Conservation (phyloP, 1,140 invertebrate species). For the Scaptomyza hsui region DNA sequence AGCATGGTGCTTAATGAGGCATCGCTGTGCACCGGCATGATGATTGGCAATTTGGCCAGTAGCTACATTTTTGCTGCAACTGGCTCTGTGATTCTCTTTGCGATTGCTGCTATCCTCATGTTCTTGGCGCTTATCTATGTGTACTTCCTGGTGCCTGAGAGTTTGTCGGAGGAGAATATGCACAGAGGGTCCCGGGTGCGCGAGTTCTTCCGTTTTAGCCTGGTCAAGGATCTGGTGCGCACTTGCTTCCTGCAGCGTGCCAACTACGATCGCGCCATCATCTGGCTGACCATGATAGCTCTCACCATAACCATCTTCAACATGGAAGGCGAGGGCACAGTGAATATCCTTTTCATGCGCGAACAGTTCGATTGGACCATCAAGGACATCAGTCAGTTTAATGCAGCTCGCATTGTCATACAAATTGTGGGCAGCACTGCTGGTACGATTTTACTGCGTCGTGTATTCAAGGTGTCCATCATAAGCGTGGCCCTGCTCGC, state of each 20-base stretch:
- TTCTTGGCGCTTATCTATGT: slow-evolving; percentile 71
- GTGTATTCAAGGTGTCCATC: slow-evolving; percentile 72
- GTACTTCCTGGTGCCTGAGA: slow-evolving; percentile 73
- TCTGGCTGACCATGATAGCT: slow-evolving; percentile 86
- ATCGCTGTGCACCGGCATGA: slow-evolving; percentile 85
- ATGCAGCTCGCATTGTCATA: slow-evolving; percentile 83
- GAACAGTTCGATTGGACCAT: slow-evolving; percentile 88
- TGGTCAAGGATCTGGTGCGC: slow-evolving; percentile 86
- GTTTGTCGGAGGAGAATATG: slow-evolving; percentile 60
- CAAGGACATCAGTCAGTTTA: slow-evolving; percentile 86
- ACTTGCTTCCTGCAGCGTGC: slow-evolving; percentile 86
- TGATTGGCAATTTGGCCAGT: slow-evolving; percentile 86
- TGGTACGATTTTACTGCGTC: slow-evolving; percentile 85
- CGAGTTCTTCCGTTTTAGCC: slow-evolving; percentile 85
- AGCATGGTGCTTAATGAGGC: slow-evolving; percentile 88
- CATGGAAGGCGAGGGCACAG: slow-evolving; percentile 84
- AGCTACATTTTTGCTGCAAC: slow-evolving; percentile 74
- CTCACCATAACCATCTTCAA: slow-evolving; percentile 86
- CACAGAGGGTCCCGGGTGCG: slow-evolving; percentile 69
- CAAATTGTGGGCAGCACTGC: slow-evolving; percentile 85
- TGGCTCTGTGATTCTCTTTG: slow-evolving; percentile 50
- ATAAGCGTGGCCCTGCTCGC: slow-evolving; percentile 69
- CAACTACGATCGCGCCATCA: slow-evolving; percentile 86
- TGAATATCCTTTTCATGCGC: slow-evolving; percentile 87
- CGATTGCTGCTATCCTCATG: slow-evolving; percentile 58